Base-by-base conservation (phyloP, 2,888 invertebrate genomes). In the Deroplatys truncata region DNA sequence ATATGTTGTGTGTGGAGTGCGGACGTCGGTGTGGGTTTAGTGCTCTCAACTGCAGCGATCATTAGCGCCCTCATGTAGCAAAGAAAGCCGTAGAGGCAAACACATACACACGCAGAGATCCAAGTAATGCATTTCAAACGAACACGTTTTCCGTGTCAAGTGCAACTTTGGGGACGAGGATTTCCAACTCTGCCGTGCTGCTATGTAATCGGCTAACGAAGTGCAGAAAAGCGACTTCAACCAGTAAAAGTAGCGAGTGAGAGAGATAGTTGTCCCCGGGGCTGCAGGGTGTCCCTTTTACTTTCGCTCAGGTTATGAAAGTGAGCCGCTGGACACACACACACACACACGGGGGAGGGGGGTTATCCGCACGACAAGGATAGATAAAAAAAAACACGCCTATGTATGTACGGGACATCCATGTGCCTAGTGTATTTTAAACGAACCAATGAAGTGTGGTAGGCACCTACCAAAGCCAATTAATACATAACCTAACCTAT, bases 401-500 rank as follows among this genome's bases (percentile, higher is more conserved):
- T 72, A 72, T 72, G 56, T 72, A 72, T 72, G 56, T 72, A 72
- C 25, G 56, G 56, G 56, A 72, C 56, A 72, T 72, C 56, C 31
- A 87, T 82, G 83, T 28, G 87, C 87, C 87, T 87, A 87, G 83
- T 87, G 87, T 82, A 87, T 87, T 87, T 83, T 83, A 83, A 87
- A 87, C 87, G 87, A 83, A 83, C 82, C 87, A 87, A 87, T 87
- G 87, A 87, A 87, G 87, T 87, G 87, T 87, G 15, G n/a, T 43
- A 28, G 83, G 83, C 83, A 87, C 87, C 87, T 87, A 87, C 87
- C 87, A 87, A 87, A 87, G 87, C 87, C 87, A 87, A 87, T 87
- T 87, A 87, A 87, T 87, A 87, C 87, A 87, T 83, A 87, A 87
- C 87, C 87, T 87, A 87, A 87, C 87, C 87, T 87, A 87, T 87